Evolutionary conservation across 2,113 vertebrate species (phyloP), one percentile per base, ranked within the genome.

Genomic region (Podarcis muralis): DNA sequence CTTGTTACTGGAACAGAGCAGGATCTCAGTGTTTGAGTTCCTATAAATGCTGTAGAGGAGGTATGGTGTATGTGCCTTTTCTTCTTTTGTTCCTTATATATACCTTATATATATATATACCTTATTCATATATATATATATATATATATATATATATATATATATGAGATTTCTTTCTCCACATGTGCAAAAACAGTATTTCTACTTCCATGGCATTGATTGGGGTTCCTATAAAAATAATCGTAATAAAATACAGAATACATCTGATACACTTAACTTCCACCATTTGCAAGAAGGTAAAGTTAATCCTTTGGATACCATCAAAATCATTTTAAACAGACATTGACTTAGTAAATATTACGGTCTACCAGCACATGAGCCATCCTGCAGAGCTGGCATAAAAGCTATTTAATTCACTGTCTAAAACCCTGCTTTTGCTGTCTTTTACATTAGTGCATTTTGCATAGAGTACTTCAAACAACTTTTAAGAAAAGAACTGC

Each of bases 151-250:
- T 48, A 48, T 11, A 11, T 48, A 91, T 30, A 92, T 94, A 93
- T 86, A 81, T 90, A 89, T 79, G 94, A 53, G 11, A 53, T 12
- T 53, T 25, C 30, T 86, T n/a, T 89, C 71, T 91, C 92, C 89
- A 78, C 74, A 91, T 84, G 87, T 95, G 94, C 94, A 95, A 96
- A 85, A 95, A 91, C 83, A 91, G 12, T 88, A 40, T 87, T 93
- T 89, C 89, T 84, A 85, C 90, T 93, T 92, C 66, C 84, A 82
- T n/a, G 76, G 89, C 93, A 93, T 93, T 93, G 90, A 81, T 69
- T 91, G 83, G 87, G 88, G 71, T 77, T 76, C 92, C 88, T 95
- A 95, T 90, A 96, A 95, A 96, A 95, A 95, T 94, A 96, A 81
- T 79, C 90, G 69, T 93, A 91, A 69, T 90, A 95, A 95, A 96